phyloP scores from a whole-genome alignment of 2,113 vertebrate genomes.

The Crotalus helleri region DNA sequence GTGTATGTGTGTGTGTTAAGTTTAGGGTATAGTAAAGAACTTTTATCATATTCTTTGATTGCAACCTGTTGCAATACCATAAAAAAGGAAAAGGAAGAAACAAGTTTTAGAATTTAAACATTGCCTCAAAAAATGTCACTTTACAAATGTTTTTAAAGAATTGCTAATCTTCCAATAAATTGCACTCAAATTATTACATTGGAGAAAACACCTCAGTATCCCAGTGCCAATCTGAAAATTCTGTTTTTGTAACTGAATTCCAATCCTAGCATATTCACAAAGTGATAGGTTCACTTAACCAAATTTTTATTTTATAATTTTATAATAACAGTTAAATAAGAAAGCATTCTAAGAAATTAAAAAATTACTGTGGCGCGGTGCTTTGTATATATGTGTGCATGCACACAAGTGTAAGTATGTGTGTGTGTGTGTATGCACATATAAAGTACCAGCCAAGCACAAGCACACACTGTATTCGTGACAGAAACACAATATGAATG shows the following conservation, averaged over 20 bases:
- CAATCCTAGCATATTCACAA: not conserved
- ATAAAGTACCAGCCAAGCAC: conserved; percentile 26
- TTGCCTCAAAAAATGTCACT: not conserved
- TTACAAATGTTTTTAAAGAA: conserved; percentile 18
- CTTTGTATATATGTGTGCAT: not conserved
- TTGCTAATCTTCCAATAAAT: conserved; percentile 19
- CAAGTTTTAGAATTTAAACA: conserved; percentile 1
- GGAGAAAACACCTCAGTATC: conserved; percentile 18
- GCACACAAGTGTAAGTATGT: not conserved
- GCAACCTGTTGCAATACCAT: not conserved
- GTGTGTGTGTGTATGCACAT: not conserved
- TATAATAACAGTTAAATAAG: not conserved
- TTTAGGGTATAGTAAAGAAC: not conserved
- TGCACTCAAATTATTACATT: not conserved
- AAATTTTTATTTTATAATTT: not conserved
- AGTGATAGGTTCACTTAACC: not conserved
- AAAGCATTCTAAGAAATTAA: conserved; percentile 42
- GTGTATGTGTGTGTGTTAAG: not conserved
- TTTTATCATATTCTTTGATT: not conserved
- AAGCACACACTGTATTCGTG: not conserved
- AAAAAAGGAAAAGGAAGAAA: not conserved
- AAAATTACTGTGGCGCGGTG: not conserved
- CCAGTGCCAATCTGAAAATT: conserved; percentile 35
- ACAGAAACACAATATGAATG: conserved; percentile 14
- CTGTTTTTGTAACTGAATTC: conserved; percentile 39